Evolutionary conservation across 2,113 vertebrate genomes (phyloP).

Genomic region (Toxotes chatareus): DNA sequence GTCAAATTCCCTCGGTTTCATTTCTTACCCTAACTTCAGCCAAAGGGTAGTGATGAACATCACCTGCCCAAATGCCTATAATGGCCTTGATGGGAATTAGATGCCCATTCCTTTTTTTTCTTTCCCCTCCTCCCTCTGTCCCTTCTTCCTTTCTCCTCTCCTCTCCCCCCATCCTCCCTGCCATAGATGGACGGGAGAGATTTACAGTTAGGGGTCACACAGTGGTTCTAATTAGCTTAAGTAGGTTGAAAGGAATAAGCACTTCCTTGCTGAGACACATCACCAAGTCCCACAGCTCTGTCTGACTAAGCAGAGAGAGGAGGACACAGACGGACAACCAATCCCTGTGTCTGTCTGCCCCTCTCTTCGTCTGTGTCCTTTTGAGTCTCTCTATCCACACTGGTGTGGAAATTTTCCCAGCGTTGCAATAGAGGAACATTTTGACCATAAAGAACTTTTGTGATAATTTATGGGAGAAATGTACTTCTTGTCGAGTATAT

Average conservation of each 20-base stretch:
- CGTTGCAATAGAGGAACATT: conserved; percentile 3
- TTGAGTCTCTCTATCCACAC: neutral
- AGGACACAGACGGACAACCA: conserved; percentile 31
- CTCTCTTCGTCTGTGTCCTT: conserved; percentile 12
- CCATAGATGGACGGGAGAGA: conserved; percentile 74
- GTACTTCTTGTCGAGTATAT: neutral
- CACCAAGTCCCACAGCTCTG: conserved; percentile 58
- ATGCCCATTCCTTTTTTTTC: conserved; percentile 45
- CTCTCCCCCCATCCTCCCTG: conserved; percentile 38
- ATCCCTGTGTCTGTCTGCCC: conserved; percentile 27
- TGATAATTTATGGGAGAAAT: conserved; percentile 16
- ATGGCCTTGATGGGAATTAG: conserved; percentile 68
- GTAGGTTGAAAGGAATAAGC: conserved; percentile 75
- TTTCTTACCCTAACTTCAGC: conserved; percentile 34
- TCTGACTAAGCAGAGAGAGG: conserved; percentile 64
- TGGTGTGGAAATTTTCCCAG: neutral
- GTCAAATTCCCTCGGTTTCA: conserved; percentile 45
- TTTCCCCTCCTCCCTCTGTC: conserved; percentile 12
- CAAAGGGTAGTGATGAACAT: conserved; percentile 47
- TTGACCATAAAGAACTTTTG: conserved; percentile 9
- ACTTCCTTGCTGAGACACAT: conserved; percentile 64
- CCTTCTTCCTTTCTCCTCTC: conserved; percentile 10
- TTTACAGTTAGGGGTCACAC: conserved; percentile 80
- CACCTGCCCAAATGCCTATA: conserved; percentile 58
- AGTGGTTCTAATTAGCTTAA: conserved; percentile 82